Conservation (phyloP, 2,797 vertebrate genomes). For the Clarias platycephalus region DNA sequence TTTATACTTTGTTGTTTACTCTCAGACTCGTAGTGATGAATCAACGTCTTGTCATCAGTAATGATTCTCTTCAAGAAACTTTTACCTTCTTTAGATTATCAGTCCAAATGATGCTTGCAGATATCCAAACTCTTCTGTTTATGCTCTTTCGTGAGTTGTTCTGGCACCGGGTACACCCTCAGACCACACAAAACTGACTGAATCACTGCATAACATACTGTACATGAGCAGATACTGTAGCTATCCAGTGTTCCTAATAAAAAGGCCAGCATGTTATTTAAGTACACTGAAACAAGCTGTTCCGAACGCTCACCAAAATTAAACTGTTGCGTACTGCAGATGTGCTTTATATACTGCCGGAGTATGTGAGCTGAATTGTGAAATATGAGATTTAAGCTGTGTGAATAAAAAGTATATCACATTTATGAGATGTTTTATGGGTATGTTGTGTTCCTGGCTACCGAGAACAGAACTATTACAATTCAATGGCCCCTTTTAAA, state of each 20-base stretch:
- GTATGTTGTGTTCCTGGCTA: not conserved
- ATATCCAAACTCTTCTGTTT: no score
- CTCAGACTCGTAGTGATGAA: no score
- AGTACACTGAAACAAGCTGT: not conserved
- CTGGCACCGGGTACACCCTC: no score
- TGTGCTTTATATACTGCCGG: not conserved
- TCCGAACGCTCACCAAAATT: not conserved
- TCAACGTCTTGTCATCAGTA: no score
- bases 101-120: no score
- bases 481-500: slow-evolving; percentile 1
- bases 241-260: not conserved
- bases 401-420: not conserved
- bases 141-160: no score
- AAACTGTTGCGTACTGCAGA: not conserved
- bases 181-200: no score
- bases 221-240: not conserved
- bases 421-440: not conserved
- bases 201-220: not conserved
- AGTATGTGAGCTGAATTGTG: not conserved
- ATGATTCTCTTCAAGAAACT: no score
- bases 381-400: not conserved
- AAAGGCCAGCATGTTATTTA: not conserved
- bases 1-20: no score
- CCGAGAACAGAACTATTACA: not conserved
- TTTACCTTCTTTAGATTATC: no score